Evolutionary conservation across 1,140 invertebrate genomes (phyloP), one percentile per base, ranked within the genome.

Genomic region (Hetaerina americana): DNA sequence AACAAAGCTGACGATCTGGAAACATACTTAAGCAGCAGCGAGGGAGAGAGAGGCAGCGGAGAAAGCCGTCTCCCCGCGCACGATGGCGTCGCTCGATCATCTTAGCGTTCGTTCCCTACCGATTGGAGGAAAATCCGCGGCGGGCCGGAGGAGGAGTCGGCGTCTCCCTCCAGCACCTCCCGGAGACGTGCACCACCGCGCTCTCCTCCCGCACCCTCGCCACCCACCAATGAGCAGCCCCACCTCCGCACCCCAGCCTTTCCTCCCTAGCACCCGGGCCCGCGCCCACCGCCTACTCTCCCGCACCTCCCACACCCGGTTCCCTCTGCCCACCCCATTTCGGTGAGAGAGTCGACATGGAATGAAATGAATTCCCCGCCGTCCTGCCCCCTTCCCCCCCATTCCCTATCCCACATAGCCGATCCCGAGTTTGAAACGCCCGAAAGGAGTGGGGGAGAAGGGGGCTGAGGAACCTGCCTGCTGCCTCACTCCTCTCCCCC

Each of bases 281-380:
- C 57, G 29, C 71, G 26, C 66, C 71, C 71, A 0, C 3, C 40
- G 12, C 66, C 26, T 68, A n/a, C 66, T 28, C 66, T 49, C 26
- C 70, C 40, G 28, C 28, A 26, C 3, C 67, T 8, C 71, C 57
- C 8, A 49, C 57, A 0, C 49, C 57, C 57, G 57, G 26, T 27
- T 57, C 71, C 3, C n/a, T n/a, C n/a, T n/a, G n/a, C n/a, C n/a
- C n/a, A n/a, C n/a, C n/a, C n/a, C n/a, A n/a, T n/a, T n/a, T n/a
- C n/a, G n/a, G n/a, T n/a, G n/a, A n/a, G n/a, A n/a, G 26, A 73
- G 72, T 67, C 72, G 72, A 73, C 72, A 73, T 73, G 72, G 31
- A 73, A 73, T 73, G 72, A 73, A 73, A 73, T 73, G 72, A 73
- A 73, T 73, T 73, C 71, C 71, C 73, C 22, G 28, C 57, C 68